Evolutionary conservation across 2,797 vertebrate species (phyloP).

Genomic region (Myiothlypis coronata): DNA sequence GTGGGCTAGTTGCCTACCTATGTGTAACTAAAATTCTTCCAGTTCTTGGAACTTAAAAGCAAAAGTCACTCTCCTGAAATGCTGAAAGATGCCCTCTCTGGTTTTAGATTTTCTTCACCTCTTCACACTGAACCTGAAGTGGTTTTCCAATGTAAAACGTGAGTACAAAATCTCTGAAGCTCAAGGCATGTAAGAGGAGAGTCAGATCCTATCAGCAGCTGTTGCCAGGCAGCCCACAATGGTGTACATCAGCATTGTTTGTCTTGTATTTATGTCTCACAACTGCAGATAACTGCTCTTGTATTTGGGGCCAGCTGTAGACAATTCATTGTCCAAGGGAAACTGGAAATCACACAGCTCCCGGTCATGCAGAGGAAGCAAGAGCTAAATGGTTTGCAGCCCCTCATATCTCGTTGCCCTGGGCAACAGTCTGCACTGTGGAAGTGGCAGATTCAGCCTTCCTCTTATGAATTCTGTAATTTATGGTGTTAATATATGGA

Average conservation of each 20-base stretch:
- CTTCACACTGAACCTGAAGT: not conserved
- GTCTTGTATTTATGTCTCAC: not conserved
- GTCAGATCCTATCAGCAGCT: not conserved
- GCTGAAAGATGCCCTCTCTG: not conserved
- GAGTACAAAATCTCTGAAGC: not conserved
- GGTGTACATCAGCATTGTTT: not conserved
- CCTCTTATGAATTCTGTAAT: not conserved
- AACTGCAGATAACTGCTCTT: slow-evolving; percentile 15
- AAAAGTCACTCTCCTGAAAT: not conserved
- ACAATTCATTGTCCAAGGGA: slow-evolving; percentile 34
- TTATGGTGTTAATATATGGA: slow-evolving; percentile 7
- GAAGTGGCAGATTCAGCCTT: not conserved
- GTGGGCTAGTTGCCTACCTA: not conserved
- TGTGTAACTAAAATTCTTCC: not conserved
- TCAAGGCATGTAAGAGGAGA: not conserved
- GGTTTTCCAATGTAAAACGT: not conserved
- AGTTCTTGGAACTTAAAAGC: not conserved
- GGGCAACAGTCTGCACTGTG: slow-evolving; percentile 42
- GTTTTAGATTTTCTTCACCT: not conserved
- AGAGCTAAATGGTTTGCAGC: not conserved
- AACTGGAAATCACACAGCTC: slow-evolving; percentile 4
- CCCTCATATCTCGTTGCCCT: slow-evolving; percentile 32
- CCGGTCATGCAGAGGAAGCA: not conserved
- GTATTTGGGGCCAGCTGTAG: not conserved
- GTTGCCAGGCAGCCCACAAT: not conserved